These are phyloP conservation scores for Galerucella pusilla DNA, from an alignment of 2,888 invertebrate genomes.

Conservation along the genomic window DNA sequence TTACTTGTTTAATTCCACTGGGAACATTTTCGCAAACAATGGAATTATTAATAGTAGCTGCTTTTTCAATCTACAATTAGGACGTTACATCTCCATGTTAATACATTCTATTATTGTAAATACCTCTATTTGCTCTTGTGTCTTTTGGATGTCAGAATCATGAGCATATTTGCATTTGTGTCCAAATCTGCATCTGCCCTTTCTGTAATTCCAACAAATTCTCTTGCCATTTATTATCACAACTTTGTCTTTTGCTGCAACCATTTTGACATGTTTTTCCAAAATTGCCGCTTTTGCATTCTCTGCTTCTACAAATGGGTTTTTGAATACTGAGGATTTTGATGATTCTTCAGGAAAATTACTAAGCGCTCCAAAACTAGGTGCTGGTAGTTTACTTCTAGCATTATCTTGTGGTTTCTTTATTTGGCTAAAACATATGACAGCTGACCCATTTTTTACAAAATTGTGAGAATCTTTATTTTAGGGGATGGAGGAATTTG, in stretches of 20 bases:
- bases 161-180: constrained; percentile 93
- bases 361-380: constrained; percentile 66
- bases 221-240: constrained; percentile 87
- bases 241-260: constrained; percentile 70
- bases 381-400: constrained; percentile 70
- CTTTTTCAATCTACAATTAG: constrained; percentile 62
- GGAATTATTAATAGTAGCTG: constrained; percentile 59
- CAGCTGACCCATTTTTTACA: constrained; percentile 63
- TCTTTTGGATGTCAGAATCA: constrained; percentile 83
- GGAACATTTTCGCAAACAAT: constrained; percentile 49
- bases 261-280: constrained; percentile 48
- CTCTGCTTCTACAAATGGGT: constrained; percentile 88
- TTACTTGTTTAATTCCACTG: constrained; percentile 51
- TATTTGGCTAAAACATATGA: constrained; percentile 59
- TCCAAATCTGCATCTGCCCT: constrained; percentile 90
- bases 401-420: constrained; percentile 46
- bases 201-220: constrained; percentile 93
- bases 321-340: constrained; percentile 84
- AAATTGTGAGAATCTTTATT: constrained; percentile 42
- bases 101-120: too few species aligned
- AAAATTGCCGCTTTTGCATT: constrained; percentile 86
- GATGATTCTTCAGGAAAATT: constrained; percentile 26
- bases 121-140: constrained; percentile 69
- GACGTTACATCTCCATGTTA: too few species aligned
- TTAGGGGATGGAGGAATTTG: background rate